Evolutionary conservation across 2,797 vertebrate genomes (phyloP), one percentile per base, ranked within the genome.

Genomic region (Melopsittacus undulatus): DNA sequence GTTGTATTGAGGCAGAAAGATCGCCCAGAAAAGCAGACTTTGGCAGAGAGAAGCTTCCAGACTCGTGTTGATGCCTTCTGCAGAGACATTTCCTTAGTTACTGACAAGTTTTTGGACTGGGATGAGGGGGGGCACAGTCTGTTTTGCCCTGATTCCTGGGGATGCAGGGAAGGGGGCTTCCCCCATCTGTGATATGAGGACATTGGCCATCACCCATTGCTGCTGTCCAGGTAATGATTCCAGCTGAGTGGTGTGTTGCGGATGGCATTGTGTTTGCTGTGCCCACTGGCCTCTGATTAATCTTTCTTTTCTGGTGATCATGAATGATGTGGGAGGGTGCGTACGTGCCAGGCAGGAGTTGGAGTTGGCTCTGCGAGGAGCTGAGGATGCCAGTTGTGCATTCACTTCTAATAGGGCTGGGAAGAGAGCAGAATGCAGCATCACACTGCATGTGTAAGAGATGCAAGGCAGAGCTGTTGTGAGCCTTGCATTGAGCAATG

Each of bases 101-200:
- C 36, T 83, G 49, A 18, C 17, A 48, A 67, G 48, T 61, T 82
- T 63, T 77, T 49, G 56, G 51, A 26, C 9, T 5, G n/a, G 13
- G 14, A 7, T 73, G 66, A 56, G 57, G 74, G 43, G 27, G 62
- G 49, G 5, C 7, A 32, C 2, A 34, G 26, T 48, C 40, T 91
- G 2, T 61, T 88, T 82, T 90, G 42, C 67, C 23, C 34, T 1
- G 1, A 7, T n/a, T 89, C 23, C 62, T 66, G 38, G 32, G 30
- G 19, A 18, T 40, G 32, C 5, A 10, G 43, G 27, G 66, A 13
- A 9, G 11, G 4, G 5, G 0, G 7, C 40, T 73, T 83, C 27
- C 54, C 5, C 27, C 1, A 0, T 49, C 78, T 73, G 34, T 4
- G 6, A 2, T 36, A 2, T 2, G 2, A 7, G 34, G 52, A 32